Base-by-base conservation (phyloP, 2,888 invertebrate species). In the Pteria penguin region DNA sequence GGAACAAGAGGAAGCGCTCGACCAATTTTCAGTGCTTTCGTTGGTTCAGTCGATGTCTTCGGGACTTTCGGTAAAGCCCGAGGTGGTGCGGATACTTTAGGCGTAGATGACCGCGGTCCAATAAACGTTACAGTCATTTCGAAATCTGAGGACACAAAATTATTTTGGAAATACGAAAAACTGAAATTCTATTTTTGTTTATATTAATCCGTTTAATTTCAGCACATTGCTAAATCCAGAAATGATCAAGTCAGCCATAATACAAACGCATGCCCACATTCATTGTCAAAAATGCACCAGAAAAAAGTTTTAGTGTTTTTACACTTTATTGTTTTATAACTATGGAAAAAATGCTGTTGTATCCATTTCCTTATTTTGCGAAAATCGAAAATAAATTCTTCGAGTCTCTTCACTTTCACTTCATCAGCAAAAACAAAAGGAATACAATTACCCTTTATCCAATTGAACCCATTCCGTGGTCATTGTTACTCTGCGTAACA, bases 41-140 rank as follows among this genome's bases (percentile, higher is more conserved):
- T 72, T 8, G 65, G 33, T 45, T 65, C 65, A 1, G 18, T 36
- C 3, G 45, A 22, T 27, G 36, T 26, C 24, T 72, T 72, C 22
- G 72, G 72, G 1, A 72, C 72, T 33, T 72, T 65, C 26, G 72
- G 72, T 24, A 72, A 33, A 45, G 65, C 33, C 36, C 72, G 24
- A 22, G 65, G 31, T 8, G 22, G 65, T 18, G 58, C 32, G 2
- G 58, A 27, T n/a, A 27, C 45, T 24, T 72, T 72, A 1, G 72
- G 72, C 2, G 72, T 72, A 27, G 72, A 72, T 1, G 72, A 65
- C 4, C 72, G 72, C n/a, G 72, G 72, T 27, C 24, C 66, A 1
- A 72, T 31, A 18, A 66, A 57, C 26, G 65, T 58, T 2, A 57
- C 72, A 27, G 72, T 72, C 72, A 72, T 72, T 63, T 22, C 54